Base-by-base conservation (phyloP, 1,140 invertebrate species). In the Aricia agestis region DNA sequence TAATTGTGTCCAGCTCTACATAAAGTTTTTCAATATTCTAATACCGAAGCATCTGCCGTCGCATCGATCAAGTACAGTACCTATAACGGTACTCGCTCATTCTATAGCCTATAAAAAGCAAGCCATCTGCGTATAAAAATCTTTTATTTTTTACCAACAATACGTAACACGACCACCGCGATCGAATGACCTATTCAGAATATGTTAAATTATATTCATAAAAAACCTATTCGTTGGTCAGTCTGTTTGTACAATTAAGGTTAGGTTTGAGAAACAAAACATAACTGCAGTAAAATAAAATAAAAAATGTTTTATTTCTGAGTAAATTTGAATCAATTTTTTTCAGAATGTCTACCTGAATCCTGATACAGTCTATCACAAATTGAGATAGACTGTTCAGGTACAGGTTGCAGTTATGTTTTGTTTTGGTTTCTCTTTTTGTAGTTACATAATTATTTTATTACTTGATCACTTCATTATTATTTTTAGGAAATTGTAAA, bases 81-180 rank as follows among this genome's bases (percentile, higher is more conserved):
- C 45, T 52, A 52, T 52, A 52, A 52, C 45, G 45, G 45, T 52
- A 52, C 45, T 52, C 36, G 6, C 36, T 36, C 36, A 52, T 52
- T 13, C 13, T 52, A 52, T 52, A 42, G 45, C 9, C 45, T 52
- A 52, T 15, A 52, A 52, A 45, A 52, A 52, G 45, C 13, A 52
- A 52, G 45, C 45, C 45, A 52, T 52, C 45, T 52, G 45, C 45
- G 45, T 52, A 52, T 52, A 52, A 52, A 52, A 52, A 52, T 52
- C 45, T 52, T 52, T 52, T 52, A 52, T 52, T 52, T 52, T 52
- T 52, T 52, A 52, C 45, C 11, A 52, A 52, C 45, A 52, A 52
- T 52, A 52, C 45, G 45, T 52, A 52, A 52, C 13, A 52, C 45
- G 11, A 52, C 45, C 45, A 15, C 45, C 45, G 11, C 45, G 45